These are phyloP conservation scores for Notospermus geniculatus DNA, from an alignment of 1,140 invertebrate genomes.

Conservation along the genomic window DNA sequence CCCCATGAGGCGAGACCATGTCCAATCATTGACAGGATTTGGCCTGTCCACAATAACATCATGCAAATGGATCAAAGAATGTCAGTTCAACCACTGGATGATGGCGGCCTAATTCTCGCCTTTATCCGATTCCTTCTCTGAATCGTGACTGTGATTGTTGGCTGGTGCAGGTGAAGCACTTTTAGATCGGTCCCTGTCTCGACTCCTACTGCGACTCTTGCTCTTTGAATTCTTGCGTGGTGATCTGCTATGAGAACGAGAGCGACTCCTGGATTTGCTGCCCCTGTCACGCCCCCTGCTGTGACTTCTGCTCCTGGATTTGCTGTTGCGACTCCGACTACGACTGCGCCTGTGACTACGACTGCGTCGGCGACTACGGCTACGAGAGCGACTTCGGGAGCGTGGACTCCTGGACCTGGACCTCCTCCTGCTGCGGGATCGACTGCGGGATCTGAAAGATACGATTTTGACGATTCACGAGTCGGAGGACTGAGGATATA, in stretches of 20 bases:
- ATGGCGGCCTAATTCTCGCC: neutral
- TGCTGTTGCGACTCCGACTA: conserved; percentile 63
- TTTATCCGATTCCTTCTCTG: conserved; percentile 1
- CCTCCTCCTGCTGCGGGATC: conserved; percentile 25
- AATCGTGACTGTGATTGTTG: neutral
- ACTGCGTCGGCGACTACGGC: neutral
- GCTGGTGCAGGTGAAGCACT: neutral
- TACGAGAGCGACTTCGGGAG: conserved; percentile 63
- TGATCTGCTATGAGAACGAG: conserved; percentile 9
- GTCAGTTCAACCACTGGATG: too few species aligned
- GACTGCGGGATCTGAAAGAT: conserved; percentile 46
- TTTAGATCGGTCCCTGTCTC: neutral
- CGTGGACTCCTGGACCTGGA: conserved; percentile 48
- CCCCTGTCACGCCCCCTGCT: conserved; percentile 10
- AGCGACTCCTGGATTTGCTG: neutral
- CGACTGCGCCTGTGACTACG: conserved; percentile 33
- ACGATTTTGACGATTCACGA: too few species aligned
- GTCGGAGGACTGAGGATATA: too few species aligned
- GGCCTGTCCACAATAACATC: too few species aligned
- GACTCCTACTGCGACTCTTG: neutral
- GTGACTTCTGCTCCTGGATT: conserved; percentile 1
- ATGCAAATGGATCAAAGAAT: too few species aligned
- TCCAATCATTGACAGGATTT: too few species aligned
- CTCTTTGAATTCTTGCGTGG: neutral
- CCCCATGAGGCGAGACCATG: too few species aligned